A percentile compares a stretch with the other conserved stretches of the same genome.
phyloP scores from a whole-genome alignment of 2,888 invertebrate genomes.

The Caenorhabditis plicata region DNA sequence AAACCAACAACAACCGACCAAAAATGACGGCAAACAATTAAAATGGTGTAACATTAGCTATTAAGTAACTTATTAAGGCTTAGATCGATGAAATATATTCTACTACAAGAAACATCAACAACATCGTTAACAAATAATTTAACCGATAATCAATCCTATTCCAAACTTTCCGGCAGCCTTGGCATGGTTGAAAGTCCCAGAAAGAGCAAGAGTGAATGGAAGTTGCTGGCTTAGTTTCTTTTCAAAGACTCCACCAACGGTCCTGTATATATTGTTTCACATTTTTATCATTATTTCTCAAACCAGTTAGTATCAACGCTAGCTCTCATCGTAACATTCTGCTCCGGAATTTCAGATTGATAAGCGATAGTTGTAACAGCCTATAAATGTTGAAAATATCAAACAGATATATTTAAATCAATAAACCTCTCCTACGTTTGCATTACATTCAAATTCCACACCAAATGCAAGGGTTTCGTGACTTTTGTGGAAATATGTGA shows the following conservation, averaged over 20 bases:
- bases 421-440: conserved; percentile 42
- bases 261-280: too few relatives aligned
- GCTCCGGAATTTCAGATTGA: conserved; percentile 88
- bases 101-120: too few relatives aligned
- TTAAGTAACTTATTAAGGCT: too few relatives aligned
- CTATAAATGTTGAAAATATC: conserved; percentile 23
- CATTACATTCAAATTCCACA: conserved; percentile 82
- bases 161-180: conserved; percentile 83
- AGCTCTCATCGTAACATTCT: conserved; percentile 89
- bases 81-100: too few relatives aligned
- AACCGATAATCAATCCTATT: conserved; percentile 87
- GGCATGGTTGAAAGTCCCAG: conserved; percentile 87
- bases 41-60: too few relatives aligned
- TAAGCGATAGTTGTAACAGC: conserved; percentile 84
- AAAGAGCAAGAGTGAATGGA: conserved; percentile 88
- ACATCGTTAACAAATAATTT: conserved; percentile 6
- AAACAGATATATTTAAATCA: background rate
- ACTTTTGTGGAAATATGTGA: conserved; percentile 91
- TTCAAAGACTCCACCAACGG: conserved; percentile 87
- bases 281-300: too few relatives aligned
- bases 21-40: too few relatives aligned
- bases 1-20: too few relatives aligned
- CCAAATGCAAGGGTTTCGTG: conserved; percentile 76
- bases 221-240: conserved; percentile 84
- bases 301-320: conserved; percentile 86